Evolutionary conservation across 2,113 vertebrate genomes (phyloP), one percentile per base, ranked within the genome.

Genomic region (Phrynocephalus versicolor): DNA sequence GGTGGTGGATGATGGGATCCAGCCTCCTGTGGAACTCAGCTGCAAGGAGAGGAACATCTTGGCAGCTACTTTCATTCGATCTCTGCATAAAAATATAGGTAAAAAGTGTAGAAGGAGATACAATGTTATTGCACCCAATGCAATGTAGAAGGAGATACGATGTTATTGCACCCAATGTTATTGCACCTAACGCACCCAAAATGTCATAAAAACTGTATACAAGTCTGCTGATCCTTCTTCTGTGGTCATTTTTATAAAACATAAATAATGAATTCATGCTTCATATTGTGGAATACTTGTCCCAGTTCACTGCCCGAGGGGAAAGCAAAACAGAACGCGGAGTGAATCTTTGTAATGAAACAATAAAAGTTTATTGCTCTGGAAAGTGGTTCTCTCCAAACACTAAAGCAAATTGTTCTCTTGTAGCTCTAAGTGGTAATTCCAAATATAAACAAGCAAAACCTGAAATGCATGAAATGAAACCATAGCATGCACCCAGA

Each of bases 41-140:
- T 99, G 98, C 95, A 99, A 99, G 95, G 98, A 99, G 91, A 97
- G 99, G 90, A 99, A 99, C 95, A 98, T 99, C 94, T 97, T 99
- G 96, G 98, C 98, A 21, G 99, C 99, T 92, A 99, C 98, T 84
- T 99, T 99, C 94, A 99, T 98, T 90, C 98, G 98, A 80, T 99
- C 99, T 84, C 97, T 99, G 78, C 99, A 99, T 95, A 98, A 99
- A 90, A 99, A 99, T 94, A 99, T 99, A 83, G 99, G 99, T 99
- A 95, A 95, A 96, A 62, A 57, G 55, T 67, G 62, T 1, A 27
- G 58, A 39, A 90, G 82, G 83, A 73, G 87, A 91, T 86, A 51
- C 39, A 27, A 15, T 19, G n/a, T 4, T 37, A 4, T 39, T 82
- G 25, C 18, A 16, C 35, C 6, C 18, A 62, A 39, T 39, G 15